phyloP scores from a whole-genome alignment of 2,797 vertebrate species.

The Galagoides demidoff region DNA sequence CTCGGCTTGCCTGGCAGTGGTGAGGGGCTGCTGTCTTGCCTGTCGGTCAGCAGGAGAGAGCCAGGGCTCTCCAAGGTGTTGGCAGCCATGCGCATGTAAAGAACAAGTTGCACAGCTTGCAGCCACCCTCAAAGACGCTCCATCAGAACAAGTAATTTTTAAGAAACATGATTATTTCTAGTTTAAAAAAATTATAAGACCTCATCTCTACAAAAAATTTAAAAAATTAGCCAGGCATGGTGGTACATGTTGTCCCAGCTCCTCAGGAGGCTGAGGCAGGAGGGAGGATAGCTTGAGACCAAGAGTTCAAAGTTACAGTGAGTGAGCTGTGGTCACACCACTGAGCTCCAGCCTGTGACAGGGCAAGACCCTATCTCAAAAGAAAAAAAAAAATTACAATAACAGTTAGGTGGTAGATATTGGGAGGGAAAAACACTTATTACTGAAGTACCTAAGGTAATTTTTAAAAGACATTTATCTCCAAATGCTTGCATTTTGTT shows the following conservation, averaged over 20 bases:
- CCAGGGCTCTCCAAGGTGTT: not conserved
- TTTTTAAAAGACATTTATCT: not conserved
- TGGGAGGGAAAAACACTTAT: not conserved
- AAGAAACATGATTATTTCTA: slow-evolving; percentile 13
- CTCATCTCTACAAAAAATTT: not conserved
- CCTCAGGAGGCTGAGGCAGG: not conserved
- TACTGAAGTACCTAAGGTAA: not conserved
- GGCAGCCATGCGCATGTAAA: not conserved
- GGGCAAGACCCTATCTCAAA: not conserved
- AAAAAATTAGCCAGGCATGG: not conserved
- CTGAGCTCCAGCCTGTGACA: not conserved
- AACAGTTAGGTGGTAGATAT: not conserved
- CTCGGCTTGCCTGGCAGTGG: not conserved
- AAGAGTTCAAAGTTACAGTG: not conserved
- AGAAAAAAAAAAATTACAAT: slow-evolving; percentile 34
- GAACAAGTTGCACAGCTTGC: not conserved
- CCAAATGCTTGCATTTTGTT: not conserved
- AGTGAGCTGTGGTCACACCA: not conserved
- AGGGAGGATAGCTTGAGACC: not conserved
- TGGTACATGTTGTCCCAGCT: not conserved
- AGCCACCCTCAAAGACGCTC: not conserved
- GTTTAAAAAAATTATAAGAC: not conserved
- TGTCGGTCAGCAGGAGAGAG: not conserved
- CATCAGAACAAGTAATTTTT: not conserved
- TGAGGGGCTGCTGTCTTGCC: rapidly evolving